phyloP scores from a whole-genome alignment of 2,888 invertebrate species.

The Pyrrhosoma nymphula region DNA sequence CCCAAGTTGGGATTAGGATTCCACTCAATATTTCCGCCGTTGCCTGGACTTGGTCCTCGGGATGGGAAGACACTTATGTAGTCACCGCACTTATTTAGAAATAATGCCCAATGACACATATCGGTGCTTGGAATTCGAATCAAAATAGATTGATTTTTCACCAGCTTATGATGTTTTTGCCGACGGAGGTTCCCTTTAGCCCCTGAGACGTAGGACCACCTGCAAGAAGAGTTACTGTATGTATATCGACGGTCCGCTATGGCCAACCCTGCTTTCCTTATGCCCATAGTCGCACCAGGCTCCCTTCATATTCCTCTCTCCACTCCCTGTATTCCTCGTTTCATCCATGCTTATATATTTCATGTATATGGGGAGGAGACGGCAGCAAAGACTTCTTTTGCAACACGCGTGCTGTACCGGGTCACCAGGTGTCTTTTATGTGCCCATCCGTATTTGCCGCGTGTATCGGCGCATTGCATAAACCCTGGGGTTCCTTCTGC shows the following conservation, averaged over 20 bases:
- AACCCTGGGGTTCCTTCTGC: slow-evolving; percentile 19
- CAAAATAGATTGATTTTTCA: too few species aligned
- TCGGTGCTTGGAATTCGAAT: too few species aligned
- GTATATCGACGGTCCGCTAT: background rate
- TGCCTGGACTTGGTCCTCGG: too few species aligned
- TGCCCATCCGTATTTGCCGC: background rate
- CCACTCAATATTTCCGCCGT: too few species aligned
- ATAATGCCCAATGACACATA: too few species aligned
- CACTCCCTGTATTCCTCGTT: background rate
- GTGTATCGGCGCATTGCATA: slow-evolving; percentile 12
- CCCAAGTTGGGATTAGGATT: too few species aligned
- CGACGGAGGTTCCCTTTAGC: too few species aligned
- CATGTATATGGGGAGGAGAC: background rate
- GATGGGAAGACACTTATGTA: too few species aligned
- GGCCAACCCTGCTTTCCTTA: background rate
- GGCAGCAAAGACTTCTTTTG: background rate
- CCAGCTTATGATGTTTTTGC: too few species aligned
- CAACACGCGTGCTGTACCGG: background rate
- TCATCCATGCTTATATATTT: background rate
- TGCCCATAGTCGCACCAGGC: background rate
- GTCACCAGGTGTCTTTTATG: slow-evolving; percentile 36
- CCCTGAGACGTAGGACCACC: background rate
- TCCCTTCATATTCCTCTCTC: background rate
- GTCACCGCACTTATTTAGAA: too few species aligned
- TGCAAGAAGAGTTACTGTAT: background rate